phyloP scores from a whole-genome alignment of 2,797 vertebrate genomes.

The Graptemys geographica region DNA sequence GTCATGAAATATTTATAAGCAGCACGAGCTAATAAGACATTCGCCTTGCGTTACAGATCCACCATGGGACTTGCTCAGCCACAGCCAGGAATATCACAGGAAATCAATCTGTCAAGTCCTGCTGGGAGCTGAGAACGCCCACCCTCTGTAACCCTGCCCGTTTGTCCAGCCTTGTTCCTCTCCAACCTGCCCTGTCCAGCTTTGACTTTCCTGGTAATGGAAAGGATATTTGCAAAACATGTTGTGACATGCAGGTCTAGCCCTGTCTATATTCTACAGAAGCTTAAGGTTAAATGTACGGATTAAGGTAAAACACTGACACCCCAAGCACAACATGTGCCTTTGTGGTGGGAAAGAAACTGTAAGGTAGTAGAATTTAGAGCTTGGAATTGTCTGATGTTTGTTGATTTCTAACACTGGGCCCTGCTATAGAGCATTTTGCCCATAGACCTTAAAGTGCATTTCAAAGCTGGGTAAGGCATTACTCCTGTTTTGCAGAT shows the following conservation, averaged over 20 bases:
- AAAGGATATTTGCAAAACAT: background rate
- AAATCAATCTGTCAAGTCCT: background rate
- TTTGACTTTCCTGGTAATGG: background rate
- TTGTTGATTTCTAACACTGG: background rate
- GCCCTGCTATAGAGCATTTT: background rate
- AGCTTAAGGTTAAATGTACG: background rate
- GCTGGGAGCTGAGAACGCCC: background rate
- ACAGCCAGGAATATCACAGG: background rate
- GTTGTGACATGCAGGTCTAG: background rate
- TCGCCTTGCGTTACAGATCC: background rate
- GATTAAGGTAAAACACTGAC: background rate
- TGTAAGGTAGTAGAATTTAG: background rate
- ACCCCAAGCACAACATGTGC: background rate
- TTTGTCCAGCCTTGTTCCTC: background rate
- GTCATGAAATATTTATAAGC: rapidly evolving
- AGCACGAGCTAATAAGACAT: background rate
- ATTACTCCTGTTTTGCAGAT: background rate
- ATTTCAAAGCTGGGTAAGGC: background rate
- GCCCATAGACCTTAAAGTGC: too few species aligned
- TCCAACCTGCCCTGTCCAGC: background rate
- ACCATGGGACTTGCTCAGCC: background rate
- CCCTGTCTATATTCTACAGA: too few species aligned
- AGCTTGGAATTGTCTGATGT: background rate
- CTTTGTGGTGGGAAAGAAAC: background rate
- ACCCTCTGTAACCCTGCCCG: background rate